Percentiles rank a stretch among this genome's conserved stretches.
Evolutionary conservation across 2,888 invertebrate species (phyloP).

Genomic region (Sphaerophoria taeniata): DNA sequence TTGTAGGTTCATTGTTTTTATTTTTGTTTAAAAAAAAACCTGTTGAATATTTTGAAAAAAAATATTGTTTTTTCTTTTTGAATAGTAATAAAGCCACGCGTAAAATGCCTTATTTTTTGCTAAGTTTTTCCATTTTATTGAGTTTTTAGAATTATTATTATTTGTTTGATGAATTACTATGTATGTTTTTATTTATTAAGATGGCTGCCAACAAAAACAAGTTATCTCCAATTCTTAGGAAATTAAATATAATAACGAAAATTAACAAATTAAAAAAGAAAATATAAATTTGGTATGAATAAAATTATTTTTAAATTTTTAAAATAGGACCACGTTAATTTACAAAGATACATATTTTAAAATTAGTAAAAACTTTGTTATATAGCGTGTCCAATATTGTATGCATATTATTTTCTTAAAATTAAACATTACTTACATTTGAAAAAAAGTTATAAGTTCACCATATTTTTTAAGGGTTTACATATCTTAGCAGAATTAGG

Average conservation of each 20-base stretch:
- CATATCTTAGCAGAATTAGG: no score
- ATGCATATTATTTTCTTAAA: no score
- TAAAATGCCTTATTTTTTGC: slow-evolving; percentile 74
- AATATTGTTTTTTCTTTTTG: background rate
- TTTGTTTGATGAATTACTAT: slow-evolving; percentile 10
- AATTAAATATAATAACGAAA: slow-evolving; percentile 37
- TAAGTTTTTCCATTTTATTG: slow-evolving; percentile 53
- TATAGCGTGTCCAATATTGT: no score
- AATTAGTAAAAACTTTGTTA: no score
- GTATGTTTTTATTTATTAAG: slow-evolving; percentile 33
- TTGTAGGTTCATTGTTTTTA: background rate
- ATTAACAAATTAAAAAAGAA: slow-evolving; percentile 3
- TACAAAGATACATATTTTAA: no score
- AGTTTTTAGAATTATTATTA: background rate
- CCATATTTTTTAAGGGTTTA: no score
- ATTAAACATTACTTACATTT: no score
- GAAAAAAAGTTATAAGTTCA: no score
- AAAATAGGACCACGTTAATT: no score
- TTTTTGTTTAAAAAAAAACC: slow-evolving; percentile 31
- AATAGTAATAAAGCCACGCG: slow-evolving; percentile 62
- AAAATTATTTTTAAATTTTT: no score
- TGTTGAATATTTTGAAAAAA: slow-evolving; percentile 1
- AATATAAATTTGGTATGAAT: no score
- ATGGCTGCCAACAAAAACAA: slow-evolving; percentile 70
- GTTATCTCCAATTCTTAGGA: slow-evolving; percentile 60